Evolutionary conservation across 2,888 invertebrate species (phyloP), one percentile per base, ranked within the genome.

Genomic region (Cosmia trapezina): DNA sequence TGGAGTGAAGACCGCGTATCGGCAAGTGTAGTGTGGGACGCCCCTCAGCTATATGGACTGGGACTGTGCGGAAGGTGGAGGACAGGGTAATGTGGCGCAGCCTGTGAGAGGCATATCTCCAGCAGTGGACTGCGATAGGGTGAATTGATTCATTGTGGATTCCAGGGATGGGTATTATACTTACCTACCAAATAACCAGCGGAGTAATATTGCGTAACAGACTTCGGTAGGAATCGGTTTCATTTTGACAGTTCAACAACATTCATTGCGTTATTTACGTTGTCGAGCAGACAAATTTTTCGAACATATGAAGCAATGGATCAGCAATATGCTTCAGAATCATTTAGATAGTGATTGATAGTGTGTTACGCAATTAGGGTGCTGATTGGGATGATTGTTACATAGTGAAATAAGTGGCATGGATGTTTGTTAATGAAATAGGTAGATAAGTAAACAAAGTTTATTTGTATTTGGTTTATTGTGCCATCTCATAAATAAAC

Each of bases 381-480:
- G 41, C 49, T 7, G 49, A 9, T n/a, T 51, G n/a, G 51, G 1
- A n/a, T 51, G n/a, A n/a, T n/a, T 22, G 22, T 2, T 22, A 6
- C 2, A 4, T n/a, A 22, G 8, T 41, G 8, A 43, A 60, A 17
- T 43, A 61, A 3, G 22, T 43, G 43, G 17, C 6, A 17, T 45
- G 11, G 11, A 45, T 45, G 47, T 4, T 33, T 45, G 4, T 1
- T 3, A 62, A 4, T 47, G 3, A 51, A 53, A 43, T 65, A 19
- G 71, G 19, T n/a, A 49, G 33, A 33, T 65, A 19, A 73, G 14
- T 11, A 51, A 41, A 68, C 22, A 47, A 71, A 59, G 14, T 33
- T 62, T 62, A 79, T 87, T 84, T 87, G 83, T 91, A 93, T 94
- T 94, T 94, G 94, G 94, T 94, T 94, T 94, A 94, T 92, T 94